A percentile compares a stretch with the other conserved stretches of the same genome.
Conservation (phyloP, 2,888 invertebrate genomes). For the Xestia rhomboidea region DNA sequence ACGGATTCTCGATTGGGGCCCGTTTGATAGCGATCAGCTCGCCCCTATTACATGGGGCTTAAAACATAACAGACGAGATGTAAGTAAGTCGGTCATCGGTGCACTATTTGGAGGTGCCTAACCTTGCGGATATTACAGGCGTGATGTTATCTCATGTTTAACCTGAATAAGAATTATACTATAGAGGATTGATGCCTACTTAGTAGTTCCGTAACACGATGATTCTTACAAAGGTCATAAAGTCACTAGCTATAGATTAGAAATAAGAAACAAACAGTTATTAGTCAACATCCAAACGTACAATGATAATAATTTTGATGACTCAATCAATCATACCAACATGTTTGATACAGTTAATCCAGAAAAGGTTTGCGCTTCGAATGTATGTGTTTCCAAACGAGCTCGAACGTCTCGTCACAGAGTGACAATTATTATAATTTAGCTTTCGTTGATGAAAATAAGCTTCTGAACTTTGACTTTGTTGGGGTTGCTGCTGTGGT, state of each 20-base stretch:
- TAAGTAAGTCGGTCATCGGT: background rate
- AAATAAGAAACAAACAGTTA: conserved; percentile 6
- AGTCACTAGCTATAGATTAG: background rate
- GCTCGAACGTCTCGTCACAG: too few species aligned
- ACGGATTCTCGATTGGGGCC: too few species aligned
- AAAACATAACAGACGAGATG: too few species aligned
- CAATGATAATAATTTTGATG: conserved; percentile 1
- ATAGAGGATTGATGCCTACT: background rate
- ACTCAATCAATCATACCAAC: background rate
- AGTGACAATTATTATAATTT: too few species aligned
- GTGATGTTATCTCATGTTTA: background rate
- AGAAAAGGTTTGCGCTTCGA: background rate
- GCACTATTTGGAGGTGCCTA: background rate
- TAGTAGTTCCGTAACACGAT: background rate
- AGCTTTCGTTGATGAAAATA: too few species aligned
- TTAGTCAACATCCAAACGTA: background rate
- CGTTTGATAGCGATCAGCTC: too few species aligned
- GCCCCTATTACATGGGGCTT: too few species aligned
- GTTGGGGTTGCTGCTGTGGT: too few species aligned
- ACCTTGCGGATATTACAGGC: background rate
- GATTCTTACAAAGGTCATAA: background rate
- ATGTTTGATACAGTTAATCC: background rate
- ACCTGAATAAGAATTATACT: background rate
- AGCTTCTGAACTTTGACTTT: too few species aligned
- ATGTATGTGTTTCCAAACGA: background rate